Evolutionary conservation across 2,797 vertebrate genomes (phyloP), one percentile per base, ranked within the genome.

Genomic region (Hemibagrus guttatus): DNA sequence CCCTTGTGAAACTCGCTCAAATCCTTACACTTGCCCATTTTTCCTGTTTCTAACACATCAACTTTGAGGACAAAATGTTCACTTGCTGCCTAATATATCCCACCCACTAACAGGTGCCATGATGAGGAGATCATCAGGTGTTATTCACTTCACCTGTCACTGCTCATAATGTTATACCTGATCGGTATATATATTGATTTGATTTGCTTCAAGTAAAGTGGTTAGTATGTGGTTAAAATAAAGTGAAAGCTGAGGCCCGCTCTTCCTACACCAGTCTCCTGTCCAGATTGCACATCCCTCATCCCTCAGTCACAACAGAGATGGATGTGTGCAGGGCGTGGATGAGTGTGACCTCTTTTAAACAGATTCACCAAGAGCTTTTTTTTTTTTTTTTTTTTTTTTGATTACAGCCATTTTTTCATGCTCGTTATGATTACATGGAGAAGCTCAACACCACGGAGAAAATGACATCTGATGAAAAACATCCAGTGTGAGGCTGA

Each of bases 331-430:
- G 1, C 56, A 64, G 82, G 87, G 85, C 59, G 28, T 84, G 39
- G 76, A 84, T 86, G n/a, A 58, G 66, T 71, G 49, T 81, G 63
- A 84, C 69, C 81, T 86, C n/a, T 31, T 71, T 86, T 82, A 61
- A 84, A 85, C 87, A 82, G 46, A 81, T 81, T 84, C 86, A 85
- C 28, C 61, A 79, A n/a, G n/a, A n/a, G n/a, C n/a, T n/a, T n/a
- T n/a, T n/a, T n/a, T n/a, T n/a, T n/a, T n/a, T n/a, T n/a, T 46
- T 46, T 46, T 49, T 46, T 72, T 58, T 85, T 9, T 8, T 81
- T 81, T 17, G 16, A 21, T 56, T 49, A 31, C n/a, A 1, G 39
- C 75, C 7, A 8, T 49, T 19, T 28, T 76, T 19, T 31, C 72
- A 31, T n/a, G 14, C 74, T 76, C 28, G 12, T n/a, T n/a, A 78